phyloP scores from a whole-genome alignment of 1,140 invertebrate genomes.

The Coptotermes formosanus region DNA sequence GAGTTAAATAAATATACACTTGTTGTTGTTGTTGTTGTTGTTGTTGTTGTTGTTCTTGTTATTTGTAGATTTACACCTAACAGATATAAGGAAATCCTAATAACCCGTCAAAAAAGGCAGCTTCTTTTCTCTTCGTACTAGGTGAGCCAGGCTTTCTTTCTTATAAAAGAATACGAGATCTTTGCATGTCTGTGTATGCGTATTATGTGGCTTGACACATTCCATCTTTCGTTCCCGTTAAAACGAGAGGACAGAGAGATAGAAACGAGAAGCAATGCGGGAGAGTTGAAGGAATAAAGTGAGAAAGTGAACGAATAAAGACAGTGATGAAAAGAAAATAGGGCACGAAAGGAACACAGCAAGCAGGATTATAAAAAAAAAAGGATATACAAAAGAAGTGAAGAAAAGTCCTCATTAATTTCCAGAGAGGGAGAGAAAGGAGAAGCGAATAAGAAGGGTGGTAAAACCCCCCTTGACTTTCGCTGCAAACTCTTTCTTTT shows the following conservation, averaged over 20 bases:
- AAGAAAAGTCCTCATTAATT: constrained; percentile 17
- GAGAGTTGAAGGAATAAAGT: neutral
- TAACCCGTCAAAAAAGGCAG: neutral
- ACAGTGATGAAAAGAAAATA: neutral
- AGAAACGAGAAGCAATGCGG: neutral
- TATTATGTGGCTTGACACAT: neutral
- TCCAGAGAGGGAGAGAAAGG: neutral
- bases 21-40: neutral
- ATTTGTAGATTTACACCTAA: neutral
- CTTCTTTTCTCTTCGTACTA: neutral
- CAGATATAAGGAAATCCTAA: neutral
- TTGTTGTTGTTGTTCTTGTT: neutral
- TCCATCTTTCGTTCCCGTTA: neutral
- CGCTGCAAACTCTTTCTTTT: neutral
- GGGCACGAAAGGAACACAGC: neutral
- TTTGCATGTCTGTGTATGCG: neutral
- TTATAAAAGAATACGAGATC: neutral
- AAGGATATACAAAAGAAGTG: neutral
- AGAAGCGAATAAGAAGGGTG: neutral
- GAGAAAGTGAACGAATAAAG: neutral
- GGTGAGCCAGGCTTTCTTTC: neutral
- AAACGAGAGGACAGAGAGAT: neutral
- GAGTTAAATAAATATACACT: too few relatives aligned
- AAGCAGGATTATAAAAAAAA: neutral
- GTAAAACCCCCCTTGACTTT: constrained; percentile 1